A percentile compares a stretch with the other conserved stretches of the same genome.
Conservation (phyloP, 2,113 vertebrate species). For the Thamnophis sirtalis region DNA sequence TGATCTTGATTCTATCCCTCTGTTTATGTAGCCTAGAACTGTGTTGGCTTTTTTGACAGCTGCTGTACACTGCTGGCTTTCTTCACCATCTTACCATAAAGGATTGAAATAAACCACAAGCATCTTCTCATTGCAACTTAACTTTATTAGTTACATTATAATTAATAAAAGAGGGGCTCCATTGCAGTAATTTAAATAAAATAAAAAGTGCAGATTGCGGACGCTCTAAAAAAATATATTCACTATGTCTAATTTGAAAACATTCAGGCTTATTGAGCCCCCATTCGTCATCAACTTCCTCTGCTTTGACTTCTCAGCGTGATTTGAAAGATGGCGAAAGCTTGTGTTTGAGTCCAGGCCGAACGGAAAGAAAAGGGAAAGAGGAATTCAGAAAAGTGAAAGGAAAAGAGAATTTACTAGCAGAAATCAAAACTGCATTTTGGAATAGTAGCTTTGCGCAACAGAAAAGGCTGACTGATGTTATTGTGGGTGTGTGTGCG, state of each 20-base stretch:
- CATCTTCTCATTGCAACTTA: background rate
- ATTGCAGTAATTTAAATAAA: constrained; percentile 24
- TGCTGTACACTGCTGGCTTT: too few relatives aligned
- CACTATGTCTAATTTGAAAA: background rate
- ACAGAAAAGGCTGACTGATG: background rate
- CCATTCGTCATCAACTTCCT: background rate
- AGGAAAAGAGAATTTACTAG: background rate
- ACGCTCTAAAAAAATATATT: constrained; percentile 18
- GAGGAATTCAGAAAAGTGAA: background rate
- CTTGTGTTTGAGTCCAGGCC: background rate
- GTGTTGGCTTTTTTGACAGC: too few relatives aligned
- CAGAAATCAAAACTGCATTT: background rate
- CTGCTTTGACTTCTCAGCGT: background rate
- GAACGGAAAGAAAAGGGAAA: background rate
- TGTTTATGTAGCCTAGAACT: too few relatives aligned
- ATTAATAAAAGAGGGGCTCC: background rate
- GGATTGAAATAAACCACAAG: too few relatives aligned
- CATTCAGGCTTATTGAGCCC: background rate
- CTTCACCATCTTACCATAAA: background rate
- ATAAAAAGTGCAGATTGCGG: constrained; percentile 24
- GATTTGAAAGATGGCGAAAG: background rate
- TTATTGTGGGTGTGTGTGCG: background rate
- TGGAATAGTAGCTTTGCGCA: background rate
- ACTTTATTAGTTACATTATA: background rate
- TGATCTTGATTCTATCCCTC: too few relatives aligned